Conservation (phyloP, 1,140 invertebrate genomes). For the Nasonia giraulti region DNA sequence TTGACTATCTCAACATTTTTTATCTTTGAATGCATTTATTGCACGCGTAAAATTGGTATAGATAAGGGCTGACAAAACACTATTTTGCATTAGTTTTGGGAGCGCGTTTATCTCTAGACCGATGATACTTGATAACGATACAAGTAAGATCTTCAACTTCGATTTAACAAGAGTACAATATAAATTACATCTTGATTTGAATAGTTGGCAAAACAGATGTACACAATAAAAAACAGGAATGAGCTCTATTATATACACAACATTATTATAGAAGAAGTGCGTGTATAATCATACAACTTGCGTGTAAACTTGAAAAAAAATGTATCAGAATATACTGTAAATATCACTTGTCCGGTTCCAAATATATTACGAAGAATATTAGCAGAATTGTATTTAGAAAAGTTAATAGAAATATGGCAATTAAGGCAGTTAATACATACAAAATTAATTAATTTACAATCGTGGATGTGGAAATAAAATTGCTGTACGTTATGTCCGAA, state of each 20-base stretch:
- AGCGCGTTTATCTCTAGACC: conserved; percentile 10
- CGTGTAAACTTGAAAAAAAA: not conserved
- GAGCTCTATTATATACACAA: not conserved
- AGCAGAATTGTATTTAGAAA: too few species aligned
- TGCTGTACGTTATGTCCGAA: not conserved
- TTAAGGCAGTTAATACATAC: not conserved
- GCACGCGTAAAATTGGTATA: too few species aligned
- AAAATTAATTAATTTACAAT: not conserved
- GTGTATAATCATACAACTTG: not conserved
- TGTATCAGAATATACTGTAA: not conserved
- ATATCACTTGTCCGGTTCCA: not conserved
- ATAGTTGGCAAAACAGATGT: not conserved
- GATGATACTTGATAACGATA: not conserved
- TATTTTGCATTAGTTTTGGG: not conserved
- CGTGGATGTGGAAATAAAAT: not conserved
- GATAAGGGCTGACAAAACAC: too few species aligned
- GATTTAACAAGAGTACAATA: not conserved
- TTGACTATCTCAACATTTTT: not conserved
- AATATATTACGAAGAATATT: not conserved
- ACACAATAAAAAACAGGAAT: not conserved
- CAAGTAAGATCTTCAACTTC: conserved; percentile 24
- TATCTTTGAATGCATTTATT: not conserved
- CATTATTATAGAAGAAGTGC: not conserved
- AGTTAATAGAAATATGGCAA: too few species aligned
- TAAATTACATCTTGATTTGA: not conserved